Evolutionary conservation across 2,888 invertebrate species (phyloP), one percentile per base, ranked within the genome.

Genomic region (Zootermopsis nevadensis): DNA sequence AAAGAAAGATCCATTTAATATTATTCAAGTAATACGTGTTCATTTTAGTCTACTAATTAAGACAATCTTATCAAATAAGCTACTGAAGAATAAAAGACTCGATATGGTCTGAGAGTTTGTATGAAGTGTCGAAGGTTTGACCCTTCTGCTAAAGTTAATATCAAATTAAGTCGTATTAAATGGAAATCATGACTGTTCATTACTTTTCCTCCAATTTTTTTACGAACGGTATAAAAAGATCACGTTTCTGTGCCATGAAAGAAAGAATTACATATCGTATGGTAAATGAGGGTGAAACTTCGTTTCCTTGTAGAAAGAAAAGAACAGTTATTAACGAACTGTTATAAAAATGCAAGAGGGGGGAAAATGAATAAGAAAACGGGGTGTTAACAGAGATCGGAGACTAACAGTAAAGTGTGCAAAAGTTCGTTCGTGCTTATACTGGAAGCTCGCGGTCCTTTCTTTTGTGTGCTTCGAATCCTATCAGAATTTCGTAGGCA

Each of bases 301-400:
- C 35, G 48, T 82, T 60, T 82, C 60, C 82, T n/a, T 31, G 55
- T 31, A n/a, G 33, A 33, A 76, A 82, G 38, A 84, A 79, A 77
- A 79, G 60, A 83, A 69, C 80, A 80, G 67, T 83, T 83, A 83
- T 83, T 83, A 77, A 48, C 72, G 82, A 85, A 82, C 42, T 80
- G 83, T 82, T 82, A 83, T 85, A 85, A 85, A 84, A 83, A 85
- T 85, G 80, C 77, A 81, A 83, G 27, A n/a, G 22, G 30, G 38
- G 82, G 79, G 79, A 82, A 84, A 74, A 80, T 76, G 83, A 42
- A 77, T 22, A 55, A 66, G 27, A 69, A 66, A 55, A 33, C 22
- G n/a, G 55, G 81, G 82, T 77, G 82, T 80, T 80, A 81, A 81
- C 80, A 48, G 55, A 84, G 84, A 83, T 83, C 81, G 84, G 79